Base-by-base conservation (phyloP, 1,140 invertebrate genomes). In the Euwallacea fornicatus region DNA sequence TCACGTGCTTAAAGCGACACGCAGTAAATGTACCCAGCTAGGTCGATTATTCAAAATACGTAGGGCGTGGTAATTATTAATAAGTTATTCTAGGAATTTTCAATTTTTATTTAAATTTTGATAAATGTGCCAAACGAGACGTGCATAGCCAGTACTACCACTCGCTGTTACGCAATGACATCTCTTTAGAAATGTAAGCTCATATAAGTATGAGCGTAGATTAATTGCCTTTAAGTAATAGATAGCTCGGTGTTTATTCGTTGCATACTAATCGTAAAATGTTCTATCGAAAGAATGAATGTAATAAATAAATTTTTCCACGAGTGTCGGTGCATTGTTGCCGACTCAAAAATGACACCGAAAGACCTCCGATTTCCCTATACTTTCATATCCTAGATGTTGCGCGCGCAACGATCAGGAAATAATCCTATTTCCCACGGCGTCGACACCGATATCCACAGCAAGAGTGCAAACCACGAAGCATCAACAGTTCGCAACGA, bases 131-230 rank as follows among this genome's bases (percentile, higher is more conserved):
- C 11, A 56, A 56, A 56, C 16, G 54, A 56, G 54, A 21, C 54
- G 16, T 56, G 54, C 16, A 10, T 56, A 56, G 54, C 54, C 54
- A 13, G 16, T 56, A 21, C 8, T 56, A 21, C 54, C 11, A 56
- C 11, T 56, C 16, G 54, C 54, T 56, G 54, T 56, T 56, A 56
- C 54, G 54, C 54, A 56, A 56, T 56, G 54, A 56, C 54, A 56
- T 16, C 11, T 56, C 54, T 56, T 56, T 56, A 15, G 54, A 56
- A 56, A 56, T 56, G n/a, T 56, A 56, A 56, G 9, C 54, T 56
- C 16, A 21, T 56, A 56, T 50, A 13, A 50, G 46, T 15, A 16
- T 56, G 16, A 9, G 54, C 11, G 8, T 56, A 56, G 54, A 56
- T 56, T 56, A 56, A 56, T 56, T 56, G 54, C 16, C 16, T 56